These are phyloP conservation scores for Oscheius sp. DNA, from an alignment of 2,888 invertebrate genomes.

Conservation along the genomic window DNA sequence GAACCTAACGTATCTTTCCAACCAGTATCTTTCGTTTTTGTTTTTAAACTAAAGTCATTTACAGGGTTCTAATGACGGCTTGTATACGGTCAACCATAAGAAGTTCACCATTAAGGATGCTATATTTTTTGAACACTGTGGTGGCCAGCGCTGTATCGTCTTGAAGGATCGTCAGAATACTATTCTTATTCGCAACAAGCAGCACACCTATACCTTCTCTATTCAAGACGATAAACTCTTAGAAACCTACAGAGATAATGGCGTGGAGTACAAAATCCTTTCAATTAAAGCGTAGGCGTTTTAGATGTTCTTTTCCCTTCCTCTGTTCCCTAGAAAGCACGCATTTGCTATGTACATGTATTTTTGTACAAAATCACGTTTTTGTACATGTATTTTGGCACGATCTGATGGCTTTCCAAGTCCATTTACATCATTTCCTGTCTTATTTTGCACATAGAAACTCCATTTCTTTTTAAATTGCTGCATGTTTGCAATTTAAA, in stretches of 20 bases:
- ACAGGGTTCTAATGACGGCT: neutral
- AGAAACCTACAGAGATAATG: neutral
- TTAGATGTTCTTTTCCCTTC: no score
- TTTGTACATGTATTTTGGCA: no score
- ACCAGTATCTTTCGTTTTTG: neutral
- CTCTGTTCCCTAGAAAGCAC: no score
- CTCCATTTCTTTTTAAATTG: no score
- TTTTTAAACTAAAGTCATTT: neutral
- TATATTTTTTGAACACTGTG: constrained; percentile 10
- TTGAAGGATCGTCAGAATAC: neutral
- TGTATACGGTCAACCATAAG: neutral
- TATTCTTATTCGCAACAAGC: constrained; percentile 4
- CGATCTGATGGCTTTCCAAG: no score
- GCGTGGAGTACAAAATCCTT: constrained; percentile 11
- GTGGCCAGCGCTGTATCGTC: constrained; percentile 17
- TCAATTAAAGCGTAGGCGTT: no score
- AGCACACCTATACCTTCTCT: neutral
- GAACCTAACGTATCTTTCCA: neutral
- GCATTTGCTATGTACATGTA: no score
- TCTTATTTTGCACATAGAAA: no score
- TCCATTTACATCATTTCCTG: no score
- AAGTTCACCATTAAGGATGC: constrained; percentile 10
- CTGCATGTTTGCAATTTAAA: no score
- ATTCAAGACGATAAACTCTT: neutral
- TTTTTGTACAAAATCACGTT: no score